Conservation (phyloP, 2,113 vertebrate genomes). For the Microcebus ravelobensis region DNA sequence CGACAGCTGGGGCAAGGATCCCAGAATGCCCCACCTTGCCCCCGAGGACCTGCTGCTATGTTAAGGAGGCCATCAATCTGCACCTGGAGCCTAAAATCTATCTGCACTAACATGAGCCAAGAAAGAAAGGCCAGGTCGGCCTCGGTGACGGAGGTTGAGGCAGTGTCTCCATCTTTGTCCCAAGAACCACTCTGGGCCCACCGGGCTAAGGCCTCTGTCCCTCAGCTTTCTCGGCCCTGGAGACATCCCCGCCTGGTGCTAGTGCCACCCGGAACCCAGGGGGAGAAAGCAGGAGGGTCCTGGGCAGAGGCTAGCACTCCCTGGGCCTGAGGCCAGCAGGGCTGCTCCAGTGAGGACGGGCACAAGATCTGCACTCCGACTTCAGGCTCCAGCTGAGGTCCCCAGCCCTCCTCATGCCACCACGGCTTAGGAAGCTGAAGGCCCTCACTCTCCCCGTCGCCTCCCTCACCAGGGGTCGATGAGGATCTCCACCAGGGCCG, state of each 20-base stretch:
- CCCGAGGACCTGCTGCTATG: background rate
- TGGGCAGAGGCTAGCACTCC: background rate
- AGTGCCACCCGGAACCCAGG: background rate
- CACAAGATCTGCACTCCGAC: background rate
- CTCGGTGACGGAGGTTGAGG: too few species aligned
- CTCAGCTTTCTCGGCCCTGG: background rate
- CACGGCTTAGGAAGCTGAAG: fast-evolving
- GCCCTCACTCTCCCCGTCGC: fast-evolving
- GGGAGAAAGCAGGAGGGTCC: background rate
- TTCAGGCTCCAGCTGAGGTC: background rate
- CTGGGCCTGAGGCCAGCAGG: background rate
- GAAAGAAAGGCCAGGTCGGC: background rate
- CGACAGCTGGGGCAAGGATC: background rate
- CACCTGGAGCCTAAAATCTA: background rate
- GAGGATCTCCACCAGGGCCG: constrained; percentile 90
- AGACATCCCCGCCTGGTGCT: background rate
- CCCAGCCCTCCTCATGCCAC: background rate
- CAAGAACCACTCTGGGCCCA: background rate
- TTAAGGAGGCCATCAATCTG: background rate
- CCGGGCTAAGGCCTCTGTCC: background rate
- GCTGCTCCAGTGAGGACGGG: fast-evolving
- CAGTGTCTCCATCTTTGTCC: background rate
- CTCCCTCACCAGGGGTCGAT: constrained; percentile 90
- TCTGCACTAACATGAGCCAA: background rate
- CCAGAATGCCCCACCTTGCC: background rate